These are phyloP conservation scores for Salvelinus fontinalis DNA, from an alignment of 2,113 vertebrate genomes.

Conservation along the genomic window DNA sequence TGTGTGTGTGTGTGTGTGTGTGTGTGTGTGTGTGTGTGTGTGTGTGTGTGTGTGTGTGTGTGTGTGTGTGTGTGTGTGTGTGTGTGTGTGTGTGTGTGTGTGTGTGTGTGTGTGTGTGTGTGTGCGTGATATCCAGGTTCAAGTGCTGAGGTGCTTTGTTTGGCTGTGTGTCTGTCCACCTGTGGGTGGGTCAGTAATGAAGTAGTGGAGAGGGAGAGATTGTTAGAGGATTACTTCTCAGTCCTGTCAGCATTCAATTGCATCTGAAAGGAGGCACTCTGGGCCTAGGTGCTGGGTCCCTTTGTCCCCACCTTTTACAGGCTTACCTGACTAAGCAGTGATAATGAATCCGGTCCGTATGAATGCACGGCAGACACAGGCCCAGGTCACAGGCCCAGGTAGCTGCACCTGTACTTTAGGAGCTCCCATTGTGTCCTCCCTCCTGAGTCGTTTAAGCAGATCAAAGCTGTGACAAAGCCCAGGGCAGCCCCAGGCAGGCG, in stretches of 20 bases:
- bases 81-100: slow-evolving; percentile 14
- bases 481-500: slow-evolving; percentile 69
- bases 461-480: slow-evolving; percentile 71
- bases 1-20: too few relatives aligned
- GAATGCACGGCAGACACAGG: slow-evolving; percentile 55
- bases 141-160: slow-evolving; percentile 32
- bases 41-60: too few relatives aligned
- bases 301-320: slow-evolving; percentile 61
- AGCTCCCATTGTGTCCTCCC: slow-evolving; percentile 66
- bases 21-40: too few relatives aligned
- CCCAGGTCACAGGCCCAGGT: slow-evolving; percentile 71
- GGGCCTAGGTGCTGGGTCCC: slow-evolving; percentile 61
- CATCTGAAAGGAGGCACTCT: slow-evolving; percentile 58
- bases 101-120: too few relatives aligned
- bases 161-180: slow-evolving; percentile 41
- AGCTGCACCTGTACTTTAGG: slow-evolving; percentile 66
- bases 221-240: slow-evolving; percentile 52
- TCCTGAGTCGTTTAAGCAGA: slow-evolving; percentile 72
- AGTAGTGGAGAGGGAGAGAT: slow-evolving; percentile 18
- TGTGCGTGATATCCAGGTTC: neutral
- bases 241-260: slow-evolving; percentile 51
- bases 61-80: too few relatives aligned
- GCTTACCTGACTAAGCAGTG: slow-evolving; percentile 69
- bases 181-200: slow-evolving; percentile 39
- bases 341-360: slow-evolving; percentile 64